phyloP scores from a whole-genome alignment of 2,797 vertebrate species.

The Chloroceryle amazona region DNA sequence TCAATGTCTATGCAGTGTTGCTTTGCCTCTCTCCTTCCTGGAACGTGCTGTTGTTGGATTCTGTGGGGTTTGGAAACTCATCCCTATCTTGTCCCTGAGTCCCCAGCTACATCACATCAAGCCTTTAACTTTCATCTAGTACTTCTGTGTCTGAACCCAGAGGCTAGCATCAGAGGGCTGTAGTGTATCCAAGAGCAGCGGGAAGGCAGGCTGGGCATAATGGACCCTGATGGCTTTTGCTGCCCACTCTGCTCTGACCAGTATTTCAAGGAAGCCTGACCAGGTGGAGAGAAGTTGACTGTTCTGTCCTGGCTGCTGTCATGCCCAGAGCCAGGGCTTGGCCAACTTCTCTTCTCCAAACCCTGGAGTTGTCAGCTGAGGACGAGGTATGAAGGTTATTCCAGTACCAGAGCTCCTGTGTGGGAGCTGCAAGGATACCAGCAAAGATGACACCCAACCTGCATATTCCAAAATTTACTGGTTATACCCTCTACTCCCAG shows the following conservation, averaged over 20 bases:
- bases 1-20: background rate
- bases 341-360: background rate
- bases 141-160: background rate
- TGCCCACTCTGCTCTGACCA: background rate
- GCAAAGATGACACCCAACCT: no score
- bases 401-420: background rate
- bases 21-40: background rate
- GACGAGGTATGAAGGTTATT: background rate
- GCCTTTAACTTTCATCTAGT: background rate
- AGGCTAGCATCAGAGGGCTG: background rate
- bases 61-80: background rate
- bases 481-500: background rate
- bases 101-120: background rate
- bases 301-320: background rate
- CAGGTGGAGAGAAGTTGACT: background rate
- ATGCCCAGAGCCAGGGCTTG: background rate
- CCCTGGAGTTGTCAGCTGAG: background rate
- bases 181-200: background rate
- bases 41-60: background rate
- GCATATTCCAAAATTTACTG: background rate
- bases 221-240: background rate
- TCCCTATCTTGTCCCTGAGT: background rate
- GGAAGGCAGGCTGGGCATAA: background rate
- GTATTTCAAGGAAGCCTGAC: background rate
- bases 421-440: background rate